Evolutionary conservation across 2,113 vertebrate species (phyloP), one percentile per base, ranked within the genome.

Genomic region (Rhabdornis inornatus): DNA sequence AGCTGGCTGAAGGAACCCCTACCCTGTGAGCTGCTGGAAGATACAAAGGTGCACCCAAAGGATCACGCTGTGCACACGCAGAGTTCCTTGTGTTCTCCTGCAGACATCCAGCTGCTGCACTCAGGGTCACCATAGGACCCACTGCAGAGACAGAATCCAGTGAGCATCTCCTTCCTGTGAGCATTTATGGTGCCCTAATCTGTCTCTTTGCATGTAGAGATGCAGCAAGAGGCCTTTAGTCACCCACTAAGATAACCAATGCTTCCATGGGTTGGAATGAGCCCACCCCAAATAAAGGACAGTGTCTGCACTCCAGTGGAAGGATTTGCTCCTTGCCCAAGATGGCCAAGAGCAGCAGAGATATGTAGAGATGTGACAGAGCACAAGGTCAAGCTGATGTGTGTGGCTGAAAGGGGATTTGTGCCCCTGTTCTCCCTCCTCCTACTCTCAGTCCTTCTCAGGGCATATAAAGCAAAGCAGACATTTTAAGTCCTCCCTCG

Each of bases 61-160:
- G 28, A 25, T 57, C 5, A 1, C 52, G 44, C 35, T 40, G 15
- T 70, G 33, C 2, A 1, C 28, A 33, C 0, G 0, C 37, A n/a
- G 39, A 22, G 35, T 11, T 45, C 13, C 56, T 85, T 5, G 0
- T 35, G 27, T 37, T 78, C 39, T 84, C 47, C n/a, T 5, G 5
- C 12, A 50, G 52, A 28, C 52, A 75, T 47, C 22, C 61, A 79
- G 61, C 21, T 1, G 2, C 70, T 45, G 87, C 0, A 2, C 15
- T 60, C 5, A 3, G 24, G 14, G 25, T 12, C 0, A 50, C 47
- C 37, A 59, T 56, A 77, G 39, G 33, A 77, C 33, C 6, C 8
- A 4, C 24, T 37, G 30, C 52, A 70, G 52, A 27, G 33, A 28
- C 19, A 12, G 3, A 20, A 0, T 0, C 22, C 7, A 14, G 35